phyloP scores from a whole-genome alignment of 2,888 invertebrate species.

The Resseliella maxima region DNA sequence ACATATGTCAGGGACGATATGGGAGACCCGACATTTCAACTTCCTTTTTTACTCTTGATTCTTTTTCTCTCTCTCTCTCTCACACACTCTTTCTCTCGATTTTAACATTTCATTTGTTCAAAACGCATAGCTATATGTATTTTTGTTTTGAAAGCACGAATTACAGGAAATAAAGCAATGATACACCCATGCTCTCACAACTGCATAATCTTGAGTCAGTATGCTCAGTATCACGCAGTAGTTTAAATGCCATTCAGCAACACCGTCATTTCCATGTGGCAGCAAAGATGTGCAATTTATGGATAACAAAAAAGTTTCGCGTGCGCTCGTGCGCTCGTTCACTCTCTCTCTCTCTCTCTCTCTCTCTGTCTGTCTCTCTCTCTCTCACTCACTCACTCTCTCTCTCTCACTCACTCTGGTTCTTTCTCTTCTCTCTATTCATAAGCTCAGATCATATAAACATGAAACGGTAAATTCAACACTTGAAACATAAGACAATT shows the following conservation, averaged over 20 bases:
- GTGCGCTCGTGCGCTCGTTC: neutral
- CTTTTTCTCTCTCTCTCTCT: neutral
- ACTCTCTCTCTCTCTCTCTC: no score
- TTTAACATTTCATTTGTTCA: no score
- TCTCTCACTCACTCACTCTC: neutral
- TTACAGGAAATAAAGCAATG: neutral
- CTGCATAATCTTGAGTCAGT: no score
- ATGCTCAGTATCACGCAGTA: no score
- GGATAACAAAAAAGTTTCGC: neutral
- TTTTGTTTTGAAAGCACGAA: neutral
- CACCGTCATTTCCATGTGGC: conserved; percentile 21
- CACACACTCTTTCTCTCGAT: neutral
- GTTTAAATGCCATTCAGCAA: neutral
- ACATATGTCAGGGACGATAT: neutral
- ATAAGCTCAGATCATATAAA: no score
- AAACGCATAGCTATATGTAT: no score
- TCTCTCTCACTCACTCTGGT: neutral
- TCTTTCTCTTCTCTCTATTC: neutral
- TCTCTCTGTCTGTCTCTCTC: neutral
- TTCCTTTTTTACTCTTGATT: neutral
- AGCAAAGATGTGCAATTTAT: conserved; percentile 19
- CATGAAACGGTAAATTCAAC: neutral
- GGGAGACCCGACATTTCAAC: neutral
- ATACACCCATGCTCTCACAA: neutral
- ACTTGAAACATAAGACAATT: conserved; percentile 32